Evolutionary conservation across 1,140 invertebrate species (phyloP).

Genomic region (Drosophila tropicalis): DNA sequence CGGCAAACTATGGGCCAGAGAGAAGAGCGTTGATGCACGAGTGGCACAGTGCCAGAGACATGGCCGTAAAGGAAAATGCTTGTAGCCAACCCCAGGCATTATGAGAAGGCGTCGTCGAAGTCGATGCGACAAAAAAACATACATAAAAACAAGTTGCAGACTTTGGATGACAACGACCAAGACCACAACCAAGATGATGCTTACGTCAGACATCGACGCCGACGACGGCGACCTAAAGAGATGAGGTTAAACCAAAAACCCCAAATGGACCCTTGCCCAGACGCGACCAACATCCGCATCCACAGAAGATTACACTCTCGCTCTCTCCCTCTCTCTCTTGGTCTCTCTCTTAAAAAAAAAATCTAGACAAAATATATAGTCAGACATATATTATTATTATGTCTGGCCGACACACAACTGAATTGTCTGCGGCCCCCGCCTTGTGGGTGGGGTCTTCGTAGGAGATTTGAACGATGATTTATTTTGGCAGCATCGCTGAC

Average conservation of each 20-base stretch:
- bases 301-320: not conserved
- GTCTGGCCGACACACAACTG: slow-evolving; percentile 67
- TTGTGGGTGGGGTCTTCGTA: slow-evolving; percentile 24
- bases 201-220: slow-evolving; percentile 54
- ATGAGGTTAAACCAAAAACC: slow-evolving; percentile 29
- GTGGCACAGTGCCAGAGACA: slow-evolving; percentile 37
- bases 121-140: not conserved
- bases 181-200: slow-evolving; percentile 16
- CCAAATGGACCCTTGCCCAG: slow-evolving; percentile 31
- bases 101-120: not conserved
- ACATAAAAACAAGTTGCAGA: slow-evolving; percentile 23
- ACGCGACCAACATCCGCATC: slow-evolving; percentile 31
- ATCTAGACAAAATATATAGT: slow-evolving; percentile 16
- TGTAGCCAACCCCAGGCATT: slow-evolving; percentile 15
- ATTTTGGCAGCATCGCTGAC: slow-evolving; percentile 66
- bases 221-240: not conserved
- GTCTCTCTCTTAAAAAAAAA: slow-evolving; percentile 16
- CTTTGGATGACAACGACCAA: slow-evolving; percentile 35
- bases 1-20: slow-evolving; percentile 46
- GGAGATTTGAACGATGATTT: slow-evolving; percentile 73
- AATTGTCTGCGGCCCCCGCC: slow-evolving; percentile 25
- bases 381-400: slow-evolving; percentile 61
- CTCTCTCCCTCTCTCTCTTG: not conserved
- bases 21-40: slow-evolving; percentile 16
- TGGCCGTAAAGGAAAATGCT: slow-evolving; percentile 23